phyloP scores from a whole-genome alignment of 1,140 invertebrate genomes.

The Mizuhopecten yessoensis region DNA sequence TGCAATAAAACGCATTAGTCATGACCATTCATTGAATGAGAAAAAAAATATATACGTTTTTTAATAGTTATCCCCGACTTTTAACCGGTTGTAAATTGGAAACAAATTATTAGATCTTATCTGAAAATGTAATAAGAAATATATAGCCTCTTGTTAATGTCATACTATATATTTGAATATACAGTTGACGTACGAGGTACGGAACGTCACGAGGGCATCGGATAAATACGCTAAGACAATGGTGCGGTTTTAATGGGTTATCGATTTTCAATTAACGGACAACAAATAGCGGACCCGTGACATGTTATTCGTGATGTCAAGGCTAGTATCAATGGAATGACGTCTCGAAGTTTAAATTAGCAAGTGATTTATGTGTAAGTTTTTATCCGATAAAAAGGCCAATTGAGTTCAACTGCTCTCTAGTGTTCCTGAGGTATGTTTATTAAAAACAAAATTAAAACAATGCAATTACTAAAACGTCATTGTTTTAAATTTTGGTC shows the following conservation, averaged over 20 bases:
- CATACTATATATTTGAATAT: neutral
- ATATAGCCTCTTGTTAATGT: neutral
- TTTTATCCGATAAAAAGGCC: neutral
- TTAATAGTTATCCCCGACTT: neutral
- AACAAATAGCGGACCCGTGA: neutral
- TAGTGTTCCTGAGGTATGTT: neutral
- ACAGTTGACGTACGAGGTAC: neutral
- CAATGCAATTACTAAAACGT: too few relatives aligned
- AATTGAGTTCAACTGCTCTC: neutral
- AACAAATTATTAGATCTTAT: neutral
- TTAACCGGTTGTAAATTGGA: neutral
- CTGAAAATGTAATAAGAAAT: neutral
- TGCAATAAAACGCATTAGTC: conserved; percentile 8
- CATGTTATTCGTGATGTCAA: neutral
- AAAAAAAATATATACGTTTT: neutral
- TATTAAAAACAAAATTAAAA: too few relatives aligned
- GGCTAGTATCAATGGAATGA: neutral
- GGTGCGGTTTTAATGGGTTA: neutral
- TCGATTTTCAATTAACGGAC: conserved; percentile 32
- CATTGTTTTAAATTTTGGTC: neutral
- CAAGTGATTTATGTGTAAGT: neutral
- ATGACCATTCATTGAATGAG: neutral
- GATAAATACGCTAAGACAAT: neutral
- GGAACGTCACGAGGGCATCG: neutral
- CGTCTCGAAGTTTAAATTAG: neutral